These are phyloP conservation scores for Menidia beryllina DNA, from an alignment of 2,113 vertebrate genomes.

Conservation along the genomic window DNA sequence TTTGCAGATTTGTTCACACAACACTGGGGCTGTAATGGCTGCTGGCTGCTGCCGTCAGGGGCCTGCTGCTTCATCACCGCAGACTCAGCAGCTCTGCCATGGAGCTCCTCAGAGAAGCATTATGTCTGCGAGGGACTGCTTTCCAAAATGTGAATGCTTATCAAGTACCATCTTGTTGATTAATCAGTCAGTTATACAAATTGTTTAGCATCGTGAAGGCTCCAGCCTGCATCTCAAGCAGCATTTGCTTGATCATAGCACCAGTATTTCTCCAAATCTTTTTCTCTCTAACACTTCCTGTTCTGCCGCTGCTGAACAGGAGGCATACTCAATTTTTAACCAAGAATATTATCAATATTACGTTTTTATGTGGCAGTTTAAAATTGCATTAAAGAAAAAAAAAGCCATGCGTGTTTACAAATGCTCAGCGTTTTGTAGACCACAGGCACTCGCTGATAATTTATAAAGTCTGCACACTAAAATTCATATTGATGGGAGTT, in stretches of 20 bases:
- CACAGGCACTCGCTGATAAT: constrained; percentile 6
- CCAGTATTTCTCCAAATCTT: neutral
- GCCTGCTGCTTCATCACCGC: constrained; percentile 53
- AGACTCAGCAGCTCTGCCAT: constrained; percentile 54
- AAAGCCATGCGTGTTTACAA: neutral
- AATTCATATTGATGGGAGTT: neutral
- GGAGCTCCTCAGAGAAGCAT: constrained; percentile 35
- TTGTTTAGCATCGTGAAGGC: neutral
- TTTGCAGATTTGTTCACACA: constrained; percentile 22
- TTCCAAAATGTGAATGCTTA: constrained; percentile 24
- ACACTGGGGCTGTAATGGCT: constrained; percentile 41
- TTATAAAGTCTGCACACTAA: constrained; percentile 25
- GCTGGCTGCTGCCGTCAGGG: constrained; percentile 35
- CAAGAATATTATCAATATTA: neutral
- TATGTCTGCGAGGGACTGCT: constrained; percentile 15
- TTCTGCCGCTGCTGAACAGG: neutral
- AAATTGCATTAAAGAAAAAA: neutral
- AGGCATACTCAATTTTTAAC: neutral
- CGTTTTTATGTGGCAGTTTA: neutral
- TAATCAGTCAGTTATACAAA: constrained; percentile 7
- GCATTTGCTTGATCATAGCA: neutral
- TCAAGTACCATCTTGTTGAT: constrained; percentile 26
- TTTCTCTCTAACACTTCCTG: neutral
- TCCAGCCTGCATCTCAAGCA: neutral
- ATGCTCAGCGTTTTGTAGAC: constrained; percentile 5